Evolutionary conservation across 2,113 vertebrate species (phyloP).

Genomic region (Choloepus hoffmanni): DNA sequence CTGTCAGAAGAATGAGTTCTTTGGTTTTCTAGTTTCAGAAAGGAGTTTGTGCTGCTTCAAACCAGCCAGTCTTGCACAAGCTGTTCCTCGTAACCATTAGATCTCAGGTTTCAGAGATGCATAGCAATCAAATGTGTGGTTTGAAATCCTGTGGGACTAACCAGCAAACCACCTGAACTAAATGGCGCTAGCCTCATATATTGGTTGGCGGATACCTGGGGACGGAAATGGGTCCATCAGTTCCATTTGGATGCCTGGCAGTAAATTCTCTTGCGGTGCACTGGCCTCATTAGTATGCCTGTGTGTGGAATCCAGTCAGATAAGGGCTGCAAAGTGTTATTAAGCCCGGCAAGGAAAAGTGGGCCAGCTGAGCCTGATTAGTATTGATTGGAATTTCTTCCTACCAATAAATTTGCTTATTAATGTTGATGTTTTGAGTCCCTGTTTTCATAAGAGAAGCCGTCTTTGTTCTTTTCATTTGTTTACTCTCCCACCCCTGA

Average conservation of each 20-base stretch:
- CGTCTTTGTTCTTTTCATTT: slow-evolving; percentile 9
- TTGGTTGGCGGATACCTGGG: not conserved
- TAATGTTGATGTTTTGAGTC: slow-evolving; percentile 60
- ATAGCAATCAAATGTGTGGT: fast-evolving
- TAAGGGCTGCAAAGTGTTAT: slow-evolving; percentile 53
- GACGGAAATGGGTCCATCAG: not conserved
- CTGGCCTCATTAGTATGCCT: slow-evolving; percentile 59
- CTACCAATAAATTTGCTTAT: slow-evolving; percentile 75
- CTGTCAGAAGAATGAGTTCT: not conserved
- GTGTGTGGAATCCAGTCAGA: slow-evolving; percentile 51
- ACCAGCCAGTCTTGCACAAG: not conserved
- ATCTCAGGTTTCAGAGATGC: not conserved
- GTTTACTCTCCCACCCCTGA: not conserved
- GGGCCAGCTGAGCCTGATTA: slow-evolving; percentile 69
- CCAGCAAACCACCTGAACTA: not conserved
- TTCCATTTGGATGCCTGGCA: not conserved
- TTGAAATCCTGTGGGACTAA: not conserved
- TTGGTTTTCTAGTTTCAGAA: not conserved
- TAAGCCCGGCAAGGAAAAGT: slow-evolving; percentile 56
- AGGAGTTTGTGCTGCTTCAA: not conserved
- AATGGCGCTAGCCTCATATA: not conserved
- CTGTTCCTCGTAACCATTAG: fast-evolving
- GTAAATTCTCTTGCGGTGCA: slow-evolving; percentile 51
- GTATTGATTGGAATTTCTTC: slow-evolving; percentile 73
- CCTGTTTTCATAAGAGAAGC: slow-evolving; percentile 58